These are phyloP conservation scores for Mesocricetus auratus DNA, from an alignment of 2,113 vertebrate genomes.

Conservation along the genomic window DNA sequence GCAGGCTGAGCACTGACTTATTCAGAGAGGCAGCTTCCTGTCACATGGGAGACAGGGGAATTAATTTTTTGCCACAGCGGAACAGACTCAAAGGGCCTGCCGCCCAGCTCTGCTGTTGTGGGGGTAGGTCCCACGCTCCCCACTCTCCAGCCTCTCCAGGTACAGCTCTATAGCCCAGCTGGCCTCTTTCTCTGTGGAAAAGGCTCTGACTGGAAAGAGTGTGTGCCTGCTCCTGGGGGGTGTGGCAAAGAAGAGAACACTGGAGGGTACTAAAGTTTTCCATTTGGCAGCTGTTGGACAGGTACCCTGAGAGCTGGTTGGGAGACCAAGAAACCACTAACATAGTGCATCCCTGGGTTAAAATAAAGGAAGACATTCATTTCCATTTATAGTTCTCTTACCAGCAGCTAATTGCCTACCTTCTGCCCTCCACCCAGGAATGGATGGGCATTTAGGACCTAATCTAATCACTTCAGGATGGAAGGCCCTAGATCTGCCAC, in stretches of 20 bases:
- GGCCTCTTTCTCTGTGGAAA: neutral
- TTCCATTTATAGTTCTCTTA: neutral
- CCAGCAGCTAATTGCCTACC: neutral
- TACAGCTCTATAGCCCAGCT: neutral
- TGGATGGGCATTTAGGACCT: neutral
- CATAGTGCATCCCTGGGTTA: neutral
- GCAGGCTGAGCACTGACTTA: neutral
- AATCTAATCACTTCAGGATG: neutral
- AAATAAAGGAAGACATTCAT: neutral
- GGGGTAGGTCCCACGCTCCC: neutral
- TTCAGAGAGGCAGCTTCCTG: constrained; percentile 58
- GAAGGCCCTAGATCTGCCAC: neutral
- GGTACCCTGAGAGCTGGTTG: accelerated
- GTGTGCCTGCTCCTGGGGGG: neutral
- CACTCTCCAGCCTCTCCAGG: neutral
- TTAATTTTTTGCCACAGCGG: neutral
- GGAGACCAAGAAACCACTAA: neutral
- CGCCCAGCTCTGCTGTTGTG: neutral
- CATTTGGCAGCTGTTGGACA: neutral
- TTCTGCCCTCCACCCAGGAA: neutral
- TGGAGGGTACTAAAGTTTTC: neutral
- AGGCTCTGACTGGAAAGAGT: neutral
- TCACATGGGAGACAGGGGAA: neutral
- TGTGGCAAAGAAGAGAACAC: neutral
- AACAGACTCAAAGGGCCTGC: neutral